Evolutionary conservation across 1,140 invertebrate genomes (phyloP), one percentile per base, ranked within the genome.

Genomic region (Andrena cerasifolii): DNA sequence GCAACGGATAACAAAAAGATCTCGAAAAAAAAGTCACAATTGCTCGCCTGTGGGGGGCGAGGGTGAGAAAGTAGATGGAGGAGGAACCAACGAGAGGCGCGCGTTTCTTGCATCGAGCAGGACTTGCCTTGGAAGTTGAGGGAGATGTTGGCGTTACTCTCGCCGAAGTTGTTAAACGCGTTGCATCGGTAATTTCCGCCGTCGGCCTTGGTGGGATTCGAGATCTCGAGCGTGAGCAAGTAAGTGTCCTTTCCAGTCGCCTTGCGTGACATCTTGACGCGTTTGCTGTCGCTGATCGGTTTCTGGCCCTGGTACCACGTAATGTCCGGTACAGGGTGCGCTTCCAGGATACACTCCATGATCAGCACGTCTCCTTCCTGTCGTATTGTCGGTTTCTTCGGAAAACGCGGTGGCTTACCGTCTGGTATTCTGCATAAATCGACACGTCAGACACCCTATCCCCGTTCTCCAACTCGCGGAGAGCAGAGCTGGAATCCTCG

Each of bases 91-190:
- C 53, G 77, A 85, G 61, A 74, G 28, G 66, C 45, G 51, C n/a
- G 36, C 24, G 2, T 56, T 47, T 16, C 33, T 54, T n/a, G 67
- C 76, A 71, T 78, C 77, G 78, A 67, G 24, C 18, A 65, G 86
- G 87, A 93, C 93, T 94, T 97, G 98, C 98, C 98, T 97, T 98
- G 97, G 94, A 99, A 99, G 93, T 99, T 99, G 85, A 99, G 96
- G 85, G 98, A 98, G 94, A 99, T 99, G 94, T 99, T 99, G 84
- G 99, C 99, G 95, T 99, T 99, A 93, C 98, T 99, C 95, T 99
- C 99, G 92, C 99, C 99, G 92, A 96, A 97, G 91, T 96, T 96
- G 95, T 99, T 99, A 94, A 98, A 97, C 77, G 99, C 99, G 93
- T 99, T 99, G 94, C 98, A 99, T 89, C 98, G 96, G 94, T 99